Evolutionary conservation across 2,797 vertebrate genomes (phyloP).

Genomic region (Urocyon cinereoargenteus): DNA sequence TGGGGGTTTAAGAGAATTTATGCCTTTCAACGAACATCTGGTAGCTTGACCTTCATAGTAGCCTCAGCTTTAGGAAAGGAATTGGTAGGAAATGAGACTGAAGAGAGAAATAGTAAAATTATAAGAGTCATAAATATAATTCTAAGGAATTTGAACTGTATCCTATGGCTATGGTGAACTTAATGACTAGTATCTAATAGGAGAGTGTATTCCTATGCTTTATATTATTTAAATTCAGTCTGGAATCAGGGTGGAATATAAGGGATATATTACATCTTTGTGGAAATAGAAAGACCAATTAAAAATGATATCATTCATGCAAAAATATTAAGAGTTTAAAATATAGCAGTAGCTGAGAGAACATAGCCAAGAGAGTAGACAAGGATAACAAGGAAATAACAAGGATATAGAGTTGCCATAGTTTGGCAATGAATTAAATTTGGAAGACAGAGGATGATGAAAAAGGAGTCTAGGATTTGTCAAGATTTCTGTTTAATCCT

Average conservation of each 20-base stretch:
- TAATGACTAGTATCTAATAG: background rate
- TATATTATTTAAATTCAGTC: background rate
- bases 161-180: background rate
- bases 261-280: background rate
- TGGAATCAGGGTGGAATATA: background rate
- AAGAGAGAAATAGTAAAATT: background rate
- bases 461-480: background rate
- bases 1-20: background rate
- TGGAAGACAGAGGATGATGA: background rate
- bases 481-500: background rate
- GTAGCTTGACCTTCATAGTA: background rate
- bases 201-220: background rate
- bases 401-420: background rate
- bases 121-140: background rate
- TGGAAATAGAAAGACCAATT: background rate
- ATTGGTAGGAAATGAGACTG: background rate
- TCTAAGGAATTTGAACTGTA: background rate
- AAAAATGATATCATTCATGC: background rate
- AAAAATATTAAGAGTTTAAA: background rate
- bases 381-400: background rate
- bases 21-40: background rate
- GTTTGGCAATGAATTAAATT: background rate
- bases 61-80: background rate
- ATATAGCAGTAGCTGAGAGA: background rate
- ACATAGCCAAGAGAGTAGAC: background rate